Evolutionary conservation across 2,113 vertebrate genomes (phyloP), one percentile per base, ranked within the genome.

Genomic region (Podiceps cristatus): DNA sequence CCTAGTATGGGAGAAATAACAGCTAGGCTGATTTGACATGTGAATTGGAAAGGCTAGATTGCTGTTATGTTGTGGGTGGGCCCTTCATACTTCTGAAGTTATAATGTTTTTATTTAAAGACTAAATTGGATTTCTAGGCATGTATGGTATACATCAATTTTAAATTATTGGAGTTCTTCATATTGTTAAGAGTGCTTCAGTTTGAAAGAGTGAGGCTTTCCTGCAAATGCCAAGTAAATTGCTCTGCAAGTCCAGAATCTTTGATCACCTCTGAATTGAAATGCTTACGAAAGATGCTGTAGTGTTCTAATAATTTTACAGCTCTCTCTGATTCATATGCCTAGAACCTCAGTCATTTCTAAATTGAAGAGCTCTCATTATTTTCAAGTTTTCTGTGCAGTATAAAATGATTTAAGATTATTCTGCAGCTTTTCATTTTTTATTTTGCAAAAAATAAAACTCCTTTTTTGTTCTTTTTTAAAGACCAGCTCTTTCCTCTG

Each of bases 161-260:
- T 92, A 98, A 98, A 98, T 97, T 98, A 95, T 96, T 98, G 77
- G 69, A 97, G 84, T 98, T 98, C 95, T 98, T 98, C 94, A 77
- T 97, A 97, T 97, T 97, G 97, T 97, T 96, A 97, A 98, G 96
- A 94, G 95, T 96, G 86, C 94, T 98, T 98, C 97, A 98, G 77
- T 93, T 93, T 97, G 97, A 97, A 98, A 98, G 93, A 98, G 97
- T 91, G 95, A 97, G 88, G 55, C 83, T 98, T 97, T 98, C 86
- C 95, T 96, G 94, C 67, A 97, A 98, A 97, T 97, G 95, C 86
- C 86, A 97, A 93, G 95, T 96, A 98, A 98, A 98, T 98, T 98
- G 88, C 78, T 96, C 86, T 96, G 93, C 90, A 94, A 98, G 97
- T 96, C 95, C 89, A 88, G 95, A 92, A 96, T 97, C 95, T 97